Conservation (phyloP, 1,140 invertebrate genomes). For the Dufourea novaeangliae region DNA sequence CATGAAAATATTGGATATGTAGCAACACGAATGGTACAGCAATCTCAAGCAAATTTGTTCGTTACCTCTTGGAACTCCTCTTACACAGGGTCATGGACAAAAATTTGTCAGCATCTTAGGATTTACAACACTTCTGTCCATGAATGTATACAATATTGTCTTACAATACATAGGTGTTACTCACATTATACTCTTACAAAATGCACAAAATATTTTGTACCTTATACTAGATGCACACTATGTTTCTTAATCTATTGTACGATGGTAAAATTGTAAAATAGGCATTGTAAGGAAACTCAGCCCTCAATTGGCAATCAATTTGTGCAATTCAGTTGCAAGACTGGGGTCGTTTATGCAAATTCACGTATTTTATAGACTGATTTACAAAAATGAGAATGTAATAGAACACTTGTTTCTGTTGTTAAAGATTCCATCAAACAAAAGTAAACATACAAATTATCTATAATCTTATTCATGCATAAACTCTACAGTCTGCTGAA, state of each 20-base stretch:
- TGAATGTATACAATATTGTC: neutral
- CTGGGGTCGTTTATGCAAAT: too few species aligned
- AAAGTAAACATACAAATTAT: too few species aligned
- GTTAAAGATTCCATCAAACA: too few species aligned
- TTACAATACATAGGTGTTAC: conserved; percentile 32
- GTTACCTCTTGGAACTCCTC: conserved; percentile 9
- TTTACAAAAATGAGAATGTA: too few species aligned
- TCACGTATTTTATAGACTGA: too few species aligned
- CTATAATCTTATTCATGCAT: too few species aligned
- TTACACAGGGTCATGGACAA: neutral
- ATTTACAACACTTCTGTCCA: neutral
- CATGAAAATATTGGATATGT: too few species aligned
- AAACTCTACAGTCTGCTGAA: too few species aligned
- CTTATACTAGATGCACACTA: conserved; percentile 55
- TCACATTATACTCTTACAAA: conserved; percentile 53
- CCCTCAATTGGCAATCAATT: conserved; percentile 12
- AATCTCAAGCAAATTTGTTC: conserved; percentile 2
- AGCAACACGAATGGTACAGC: too few species aligned
- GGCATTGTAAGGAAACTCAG: neutral
- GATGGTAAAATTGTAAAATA: conserved; percentile 34
- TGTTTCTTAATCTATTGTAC: conserved; percentile 61
- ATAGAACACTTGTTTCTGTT: too few species aligned
- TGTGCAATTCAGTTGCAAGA: neutral
- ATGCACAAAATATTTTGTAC: conserved; percentile 69
- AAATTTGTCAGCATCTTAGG: neutral